A percentile compares a stretch with the other conserved stretches of the same genome.
phyloP scores from a whole-genome alignment of 1,140 invertebrate genomes.

The Orius insidiosus region DNA sequence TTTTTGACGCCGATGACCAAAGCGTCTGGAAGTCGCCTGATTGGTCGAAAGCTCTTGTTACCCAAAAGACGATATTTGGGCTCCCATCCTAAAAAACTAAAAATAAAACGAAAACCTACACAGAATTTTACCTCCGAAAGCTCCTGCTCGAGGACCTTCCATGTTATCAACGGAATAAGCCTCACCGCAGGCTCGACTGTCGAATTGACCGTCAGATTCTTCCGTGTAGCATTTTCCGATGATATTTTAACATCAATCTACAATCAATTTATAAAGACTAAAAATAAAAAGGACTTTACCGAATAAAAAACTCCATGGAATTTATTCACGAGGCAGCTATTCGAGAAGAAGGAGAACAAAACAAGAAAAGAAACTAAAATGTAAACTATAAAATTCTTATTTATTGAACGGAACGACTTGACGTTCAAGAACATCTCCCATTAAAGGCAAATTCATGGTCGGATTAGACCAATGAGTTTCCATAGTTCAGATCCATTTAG shows the following conservation, averaged over 20 bases:
- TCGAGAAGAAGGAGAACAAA: background rate
- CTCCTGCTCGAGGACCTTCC: conserved; percentile 10
- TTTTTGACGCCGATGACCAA: conserved; percentile 86
- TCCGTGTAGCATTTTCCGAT: background rate
- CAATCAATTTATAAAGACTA: background rate
- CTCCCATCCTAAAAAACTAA: conserved; percentile 28
- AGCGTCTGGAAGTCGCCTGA: conserved; percentile 58
- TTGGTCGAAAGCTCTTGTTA: conserved; percentile 41
- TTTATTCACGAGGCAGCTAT: conserved; percentile 4
- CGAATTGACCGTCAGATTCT: background rate
- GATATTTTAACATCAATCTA: background rate
- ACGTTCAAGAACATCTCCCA: conserved; percentile 12
- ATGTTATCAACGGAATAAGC: conserved; percentile 15
- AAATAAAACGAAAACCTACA: too few relatives aligned
- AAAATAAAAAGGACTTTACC: background rate
- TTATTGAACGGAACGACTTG: background rate
- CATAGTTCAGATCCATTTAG: too few relatives aligned
- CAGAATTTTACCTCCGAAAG: background rate
- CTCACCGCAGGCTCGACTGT: conserved; percentile 10
- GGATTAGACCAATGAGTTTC: too few relatives aligned
- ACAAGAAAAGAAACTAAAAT: conserved; percentile 2
- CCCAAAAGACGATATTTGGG: conserved; percentile 47
- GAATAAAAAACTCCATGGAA: conserved; percentile 8
- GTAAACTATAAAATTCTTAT: conserved; percentile 5
- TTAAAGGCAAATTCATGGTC: background rate